Conservation (phyloP, 1,140 invertebrate species). For the Pseudomyrmex flavicornis region DNA sequence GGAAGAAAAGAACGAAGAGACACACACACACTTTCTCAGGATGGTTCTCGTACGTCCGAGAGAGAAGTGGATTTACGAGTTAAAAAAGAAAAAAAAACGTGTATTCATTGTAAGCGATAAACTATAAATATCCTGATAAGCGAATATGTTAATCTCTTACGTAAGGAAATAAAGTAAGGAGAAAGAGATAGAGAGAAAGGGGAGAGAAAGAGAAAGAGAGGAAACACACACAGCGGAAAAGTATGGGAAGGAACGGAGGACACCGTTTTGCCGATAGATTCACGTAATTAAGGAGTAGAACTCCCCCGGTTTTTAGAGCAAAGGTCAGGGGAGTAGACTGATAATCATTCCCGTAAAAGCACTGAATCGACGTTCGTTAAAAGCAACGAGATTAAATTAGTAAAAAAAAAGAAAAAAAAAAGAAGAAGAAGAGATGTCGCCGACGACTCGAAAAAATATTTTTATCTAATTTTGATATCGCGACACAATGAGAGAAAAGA, state of each 20-base stretch:
- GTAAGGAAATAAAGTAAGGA: conserved; percentile 30
- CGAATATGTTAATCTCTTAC: conserved; percentile 50
- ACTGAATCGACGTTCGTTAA: conserved; percentile 47
- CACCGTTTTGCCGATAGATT: conserved; percentile 45
- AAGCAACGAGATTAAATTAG: conserved; percentile 40
- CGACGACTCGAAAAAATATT: conserved; percentile 43
- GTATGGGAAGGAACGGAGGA: conserved; percentile 42
- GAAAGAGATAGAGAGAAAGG: not conserved
- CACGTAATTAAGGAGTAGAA: conserved; percentile 16
- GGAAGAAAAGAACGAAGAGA: not conserved
- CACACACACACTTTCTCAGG: conserved; percentile 36
- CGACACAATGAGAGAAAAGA: conserved; percentile 11
- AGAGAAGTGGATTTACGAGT: conserved; percentile 29
- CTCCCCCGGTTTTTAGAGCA: not conserved
- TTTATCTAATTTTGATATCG: conserved; percentile 60
- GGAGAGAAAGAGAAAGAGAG: not conserved
- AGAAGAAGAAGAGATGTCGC: conserved; percentile 13
- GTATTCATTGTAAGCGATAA: conserved; percentile 22
- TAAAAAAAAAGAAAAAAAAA: not conserved
- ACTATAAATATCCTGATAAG: conserved; percentile 53
- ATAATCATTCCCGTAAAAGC: conserved; percentile 40
- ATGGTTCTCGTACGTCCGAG: conserved; percentile 49
- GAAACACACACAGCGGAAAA: not conserved
- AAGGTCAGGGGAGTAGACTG: conserved; percentile 30
- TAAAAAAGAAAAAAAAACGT: not conserved